Conservation (phyloP, 2,797 vertebrate species). For the Cichlasoma orientale region DNA sequence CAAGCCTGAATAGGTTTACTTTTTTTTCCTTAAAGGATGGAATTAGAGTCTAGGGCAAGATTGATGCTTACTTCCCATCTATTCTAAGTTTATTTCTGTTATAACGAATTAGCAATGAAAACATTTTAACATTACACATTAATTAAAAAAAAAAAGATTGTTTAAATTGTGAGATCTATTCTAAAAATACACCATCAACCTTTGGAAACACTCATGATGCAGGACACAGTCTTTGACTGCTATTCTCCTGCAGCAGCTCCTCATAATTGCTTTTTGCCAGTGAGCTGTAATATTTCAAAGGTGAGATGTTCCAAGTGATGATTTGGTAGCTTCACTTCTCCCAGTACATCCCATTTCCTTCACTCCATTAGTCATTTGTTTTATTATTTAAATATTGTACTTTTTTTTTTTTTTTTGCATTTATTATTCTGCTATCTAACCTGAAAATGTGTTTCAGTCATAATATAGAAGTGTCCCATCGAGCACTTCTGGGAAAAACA, state of each 20-base stretch:
- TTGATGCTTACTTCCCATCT: slow-evolving; percentile 48
- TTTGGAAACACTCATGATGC: not conserved
- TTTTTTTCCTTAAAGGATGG: slow-evolving; percentile 31
- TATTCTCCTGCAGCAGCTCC: slow-evolving; percentile 1
- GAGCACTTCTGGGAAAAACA: slow-evolving; percentile 13
- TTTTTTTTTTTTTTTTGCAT: not conserved
- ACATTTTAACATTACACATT: slow-evolving; percentile 10
- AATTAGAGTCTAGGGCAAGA: slow-evolving; percentile 38
- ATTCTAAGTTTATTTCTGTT: slow-evolving; percentile 31
- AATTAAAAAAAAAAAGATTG: not conserved
- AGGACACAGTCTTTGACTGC: slow-evolving; percentile 12
- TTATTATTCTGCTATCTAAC: not conserved
- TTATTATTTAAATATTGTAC: not conserved
- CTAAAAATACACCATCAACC: not conserved
- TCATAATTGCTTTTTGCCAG: slow-evolving; percentile 12
- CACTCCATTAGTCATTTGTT: not conserved
- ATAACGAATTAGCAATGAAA: slow-evolving; percentile 8
- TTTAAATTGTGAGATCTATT: slow-evolving; percentile 15
- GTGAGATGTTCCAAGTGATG: slow-evolving; percentile 26
- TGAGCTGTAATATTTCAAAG: slow-evolving; percentile 11
- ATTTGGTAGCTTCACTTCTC: not conserved
- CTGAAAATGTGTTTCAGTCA: not conserved
- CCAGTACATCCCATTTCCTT: not conserved
- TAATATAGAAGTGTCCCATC: slow-evolving; percentile 7
- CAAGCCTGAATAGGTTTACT: slow-evolving; percentile 26